Evolutionary conservation across 2,888 invertebrate genomes (phyloP), one percentile per base, ranked within the genome.

Genomic region (Pinctada fucata): DNA sequence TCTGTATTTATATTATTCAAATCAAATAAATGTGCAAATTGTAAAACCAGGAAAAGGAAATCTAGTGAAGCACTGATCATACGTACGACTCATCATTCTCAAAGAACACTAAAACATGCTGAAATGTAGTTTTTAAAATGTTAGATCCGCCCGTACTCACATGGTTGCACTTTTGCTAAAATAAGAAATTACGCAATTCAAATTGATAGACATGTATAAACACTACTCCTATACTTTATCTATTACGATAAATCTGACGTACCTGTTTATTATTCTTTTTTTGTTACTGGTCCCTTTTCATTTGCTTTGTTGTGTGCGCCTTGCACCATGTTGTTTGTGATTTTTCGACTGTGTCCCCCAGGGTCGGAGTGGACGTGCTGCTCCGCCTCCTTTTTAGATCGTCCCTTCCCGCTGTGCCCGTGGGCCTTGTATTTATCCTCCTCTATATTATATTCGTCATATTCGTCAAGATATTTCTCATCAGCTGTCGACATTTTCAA

Each of bases 401-500:
- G 94, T 90, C 97, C 96, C 92, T 98, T 97, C 82, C 98, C 98
- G 91, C 97, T 96, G 93, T 97, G 96, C 48, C 96, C 96, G 67
- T 95, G 95, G 93, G 95, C 96, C 84, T 97, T 95, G 92, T 96
- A 95, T 93, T 97, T 97, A 93, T 97, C 97, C 94, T 96, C 95
- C 89, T 97, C 97, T 93, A 96, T 97, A 93, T 97, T 97, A 94
- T 97, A 98, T 92, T 97, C 96, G 92, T 98, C 98, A 95, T 97
- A 97, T 92, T 97, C 95, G 94, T 98, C 97, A 92, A 84, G 79
- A 66, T 84, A 86, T 70, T 86, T 76, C 68, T 82, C 79, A 75
- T 86, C 86, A 2, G 79, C 84, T 2, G 71, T 67, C 51, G 78
- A 68, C 65, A 80, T 78, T 63, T 82, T 82, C 31, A 78, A 31